These are phyloP conservation scores for Drosophila ustulata DNA, from an alignment of 2,888 invertebrate species.

Conservation along the genomic window DNA sequence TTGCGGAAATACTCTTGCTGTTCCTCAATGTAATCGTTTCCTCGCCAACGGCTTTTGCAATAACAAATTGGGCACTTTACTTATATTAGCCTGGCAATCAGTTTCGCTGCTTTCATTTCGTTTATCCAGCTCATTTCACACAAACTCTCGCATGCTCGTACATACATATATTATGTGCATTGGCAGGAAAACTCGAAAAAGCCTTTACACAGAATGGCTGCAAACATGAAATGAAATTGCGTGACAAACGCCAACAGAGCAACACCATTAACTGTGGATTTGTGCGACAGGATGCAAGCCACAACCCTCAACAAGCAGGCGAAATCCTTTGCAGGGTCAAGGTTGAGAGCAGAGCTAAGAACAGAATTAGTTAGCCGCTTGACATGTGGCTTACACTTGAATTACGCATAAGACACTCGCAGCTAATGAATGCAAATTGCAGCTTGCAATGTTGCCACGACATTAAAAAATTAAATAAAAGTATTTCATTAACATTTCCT, in stretches of 20 bases:
- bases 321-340: slow-evolving; percentile 54
- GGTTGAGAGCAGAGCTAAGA: slow-evolving; percentile 35
- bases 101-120: background rate
- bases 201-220: slow-evolving; percentile 27
- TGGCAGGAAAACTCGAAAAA: slow-evolving; percentile 24
- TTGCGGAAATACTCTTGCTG: background rate
- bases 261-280: slow-evolving; percentile 10
- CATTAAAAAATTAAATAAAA: background rate
- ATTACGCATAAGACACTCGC: slow-evolving; percentile 33
- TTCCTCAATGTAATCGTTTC: background rate
- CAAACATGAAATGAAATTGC: slow-evolving; percentile 46
- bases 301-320: background rate
- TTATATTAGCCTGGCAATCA: slow-evolving; percentile 15
- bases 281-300: slow-evolving; percentile 11
- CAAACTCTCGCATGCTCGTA: background rate
- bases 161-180: slow-evolving; percentile 17
- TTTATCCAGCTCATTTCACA: slow-evolving; percentile 14
- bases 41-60: slow-evolving; percentile 7
- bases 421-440: slow-evolving; percentile 44
- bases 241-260: slow-evolving; percentile 43
- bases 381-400: slow-evolving; percentile 16
- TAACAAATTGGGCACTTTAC: slow-evolving; percentile 28
- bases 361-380: slow-evolving; percentile 35
- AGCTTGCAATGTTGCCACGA: background rate
- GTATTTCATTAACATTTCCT: too few species aligned